These are phyloP conservation scores for Cochlearius cochlearius DNA, from an alignment of 2,113 vertebrate species.

Conservation along the genomic window DNA sequence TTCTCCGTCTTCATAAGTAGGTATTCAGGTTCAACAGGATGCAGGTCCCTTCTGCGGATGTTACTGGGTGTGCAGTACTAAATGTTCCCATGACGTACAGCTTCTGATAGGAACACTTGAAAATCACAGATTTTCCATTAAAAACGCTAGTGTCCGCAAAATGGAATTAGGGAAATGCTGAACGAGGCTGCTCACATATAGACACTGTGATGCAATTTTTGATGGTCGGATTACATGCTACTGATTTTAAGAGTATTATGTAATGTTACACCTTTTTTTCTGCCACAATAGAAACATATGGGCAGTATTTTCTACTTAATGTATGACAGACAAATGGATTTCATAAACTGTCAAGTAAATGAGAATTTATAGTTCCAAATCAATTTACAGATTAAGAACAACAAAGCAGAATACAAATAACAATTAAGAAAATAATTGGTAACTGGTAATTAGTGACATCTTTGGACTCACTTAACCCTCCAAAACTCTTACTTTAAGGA, in stretches of 20 bases:
- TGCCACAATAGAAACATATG: background rate
- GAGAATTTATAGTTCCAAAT: background rate
- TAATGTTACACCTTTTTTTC: background rate
- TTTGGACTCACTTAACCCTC: background rate
- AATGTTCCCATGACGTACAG: fast-evolving
- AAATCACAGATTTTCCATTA: background rate
- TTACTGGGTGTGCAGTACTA: fast-evolving
- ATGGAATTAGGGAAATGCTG: background rate
- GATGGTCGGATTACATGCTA: background rate
- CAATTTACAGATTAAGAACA: background rate
- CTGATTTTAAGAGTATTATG: background rate
- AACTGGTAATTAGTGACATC: background rate
- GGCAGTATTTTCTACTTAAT: background rate
- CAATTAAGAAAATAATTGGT: background rate
- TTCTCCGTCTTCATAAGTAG: too few species aligned
- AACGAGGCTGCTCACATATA: background rate
- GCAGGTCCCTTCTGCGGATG: fast-evolving
- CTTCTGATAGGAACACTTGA: background rate
- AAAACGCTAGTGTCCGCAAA: background rate
- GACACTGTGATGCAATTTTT: fast-evolving
- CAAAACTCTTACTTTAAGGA: background rate
- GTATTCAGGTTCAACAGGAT: fast-evolving
- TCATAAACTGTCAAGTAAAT: background rate
- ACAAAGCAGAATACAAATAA: background rate
- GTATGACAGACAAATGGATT: background rate